Base-by-base conservation (phyloP, 2,113 vertebrate genomes). In the Centropus bengalensis region DNA sequence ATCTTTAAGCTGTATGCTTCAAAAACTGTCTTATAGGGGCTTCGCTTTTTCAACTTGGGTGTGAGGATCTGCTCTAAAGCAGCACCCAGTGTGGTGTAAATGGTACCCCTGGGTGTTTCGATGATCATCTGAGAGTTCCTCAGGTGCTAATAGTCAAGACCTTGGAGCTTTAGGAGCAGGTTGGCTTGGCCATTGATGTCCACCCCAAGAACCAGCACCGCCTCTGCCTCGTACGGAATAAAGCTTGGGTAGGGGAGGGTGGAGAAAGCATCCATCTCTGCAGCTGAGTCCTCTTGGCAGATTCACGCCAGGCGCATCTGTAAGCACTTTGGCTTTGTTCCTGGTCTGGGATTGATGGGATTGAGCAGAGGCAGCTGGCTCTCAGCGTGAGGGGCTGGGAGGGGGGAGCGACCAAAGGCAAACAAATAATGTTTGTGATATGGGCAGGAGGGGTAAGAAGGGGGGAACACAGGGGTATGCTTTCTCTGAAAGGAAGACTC, bases 321-420 rank as follows among this genome's bases (percentile, higher is more conserved):
- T 89, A 77, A 78, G 88, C 3, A 8, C 95, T 89, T 94, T 96
- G 95, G 96, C 96, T 87, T 19, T 42, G 62, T 95, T 94, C 91
- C 94, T 89, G 56, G 51, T 36, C 93, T 86, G 91, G 58, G 70
- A 94, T 81, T 56, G 93, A 89, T 91, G 92, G 80, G 49, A 93
- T 80, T 1, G 44, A 95, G 95, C 93, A 60, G 86, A 95, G 94
- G 94, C 95, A 96, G 93, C 97, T 96, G 97, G 88, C 88, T 83
- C 91, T 94, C 68, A 1, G 51, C 2, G 0, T 14, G 67, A 59
- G 81, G 91, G 78, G 40, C 66, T 82, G 69, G 36, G 30, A 62
- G 70, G 38, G 82, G 80, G 79, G 45, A 74, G 51, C 1, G 1
- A 45, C n/a, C 19, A 3, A 58, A 82, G 59, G 70, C 86, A 81